Percentiles rank a stretch among this genome's conserved stretches.
phyloP scores from a whole-genome alignment of 1,140 invertebrate genomes.

The Dryas iulia region DNA sequence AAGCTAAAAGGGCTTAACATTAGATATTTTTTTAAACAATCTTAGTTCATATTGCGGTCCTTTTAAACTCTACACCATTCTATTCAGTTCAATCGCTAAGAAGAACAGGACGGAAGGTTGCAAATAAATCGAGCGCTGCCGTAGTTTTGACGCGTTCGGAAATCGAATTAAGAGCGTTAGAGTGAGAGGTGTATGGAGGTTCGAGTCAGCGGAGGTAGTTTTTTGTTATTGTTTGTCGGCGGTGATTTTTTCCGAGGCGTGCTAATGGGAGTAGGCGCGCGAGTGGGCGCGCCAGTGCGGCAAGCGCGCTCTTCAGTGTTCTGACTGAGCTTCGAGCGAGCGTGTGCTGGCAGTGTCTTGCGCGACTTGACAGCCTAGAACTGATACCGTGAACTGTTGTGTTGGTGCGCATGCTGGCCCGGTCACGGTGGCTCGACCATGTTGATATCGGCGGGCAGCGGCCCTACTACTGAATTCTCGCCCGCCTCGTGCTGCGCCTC shows the following conservation, averaged over 20 bases:
- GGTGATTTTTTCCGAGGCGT: slow-evolving; percentile 78
- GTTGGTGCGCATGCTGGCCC: slow-evolving; percentile 63
- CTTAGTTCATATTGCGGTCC: slow-evolving; percentile 31
- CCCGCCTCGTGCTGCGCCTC: slow-evolving; percentile 78
- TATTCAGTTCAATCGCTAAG: slow-evolving; percentile 22
- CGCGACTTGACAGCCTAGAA: slow-evolving; percentile 39
- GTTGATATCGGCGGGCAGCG: slow-evolving; percentile 79
- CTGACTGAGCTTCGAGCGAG: slow-evolving; percentile 76
- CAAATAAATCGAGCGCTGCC: slow-evolving; percentile 68
- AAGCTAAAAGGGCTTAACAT: slow-evolving; percentile 40
- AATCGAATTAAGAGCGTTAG: slow-evolving; percentile 79
- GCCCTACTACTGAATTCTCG: slow-evolving; percentile 78
- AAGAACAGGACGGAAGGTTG: slow-evolving; percentile 69
- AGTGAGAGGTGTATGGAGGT: slow-evolving; percentile 72
- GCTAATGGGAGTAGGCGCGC: slow-evolving; percentile 77
- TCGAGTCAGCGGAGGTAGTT: slow-evolving; percentile 69
- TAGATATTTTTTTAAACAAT: slow-evolving; percentile 19
- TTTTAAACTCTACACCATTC: slow-evolving; percentile 15
- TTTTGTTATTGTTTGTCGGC: slow-evolving; percentile 76
- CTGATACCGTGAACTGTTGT: slow-evolving; percentile 54
- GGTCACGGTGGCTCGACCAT: slow-evolving; percentile 67
- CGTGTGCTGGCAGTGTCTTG: slow-evolving; percentile 63
- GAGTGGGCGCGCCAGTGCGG: slow-evolving; percentile 72
- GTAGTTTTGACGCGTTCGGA: slow-evolving; percentile 78
- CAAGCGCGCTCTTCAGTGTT: slow-evolving; percentile 79